Base-by-base conservation (phyloP, 1,140 invertebrate genomes). In the Cataglyphis hispanica region DNA sequence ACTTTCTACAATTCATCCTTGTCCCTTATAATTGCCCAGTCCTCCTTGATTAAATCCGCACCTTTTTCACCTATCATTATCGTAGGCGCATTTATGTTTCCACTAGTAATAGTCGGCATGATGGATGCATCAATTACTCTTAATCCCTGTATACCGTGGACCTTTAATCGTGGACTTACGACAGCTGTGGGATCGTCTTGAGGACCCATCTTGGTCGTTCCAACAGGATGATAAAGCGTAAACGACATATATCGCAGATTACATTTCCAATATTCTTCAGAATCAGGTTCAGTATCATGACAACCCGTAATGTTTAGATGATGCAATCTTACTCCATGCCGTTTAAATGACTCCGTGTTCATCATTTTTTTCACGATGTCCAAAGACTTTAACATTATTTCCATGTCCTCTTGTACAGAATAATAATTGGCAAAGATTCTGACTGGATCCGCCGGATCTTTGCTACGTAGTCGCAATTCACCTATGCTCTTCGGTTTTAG, bases 11-110 rank as follows among this genome's bases (percentile, higher is more conserved):
- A 66, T n/a, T 78, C 75, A 43, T 50, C 58, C 0, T 31, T 56
- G 0, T 1, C 11, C 2, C 7, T 0, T 0, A 3, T 37, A 11
- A 22, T 1, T 1, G 3, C 0, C 92, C 92, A 92, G 10, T 91
- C 86, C 13, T 89, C 78, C 19, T 94, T 94, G 22, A 94, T 93
- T 86, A 94, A 91, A 87, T 98, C 97, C 5, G 96, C 96, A 0
- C 96, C 97, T 91, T 98, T 98, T 91, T 98, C 97, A 0, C 96
- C 97, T 61, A 98, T 97, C 96, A 97, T 98, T 56, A 98, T 97
- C 0, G 96, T 96, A 0, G 97, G 96, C 0, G 97, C 97, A 92
- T 98, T 98, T 10, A 97, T 98, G 91, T 98, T 98, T 5, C 97
- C 98, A 90, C 97, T 97, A 0, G 97, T 96, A 1, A 98, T 97